Base-by-base conservation (phyloP, 2,888 invertebrate genomes). In the Dasysyrphus albostriatus region DNA sequence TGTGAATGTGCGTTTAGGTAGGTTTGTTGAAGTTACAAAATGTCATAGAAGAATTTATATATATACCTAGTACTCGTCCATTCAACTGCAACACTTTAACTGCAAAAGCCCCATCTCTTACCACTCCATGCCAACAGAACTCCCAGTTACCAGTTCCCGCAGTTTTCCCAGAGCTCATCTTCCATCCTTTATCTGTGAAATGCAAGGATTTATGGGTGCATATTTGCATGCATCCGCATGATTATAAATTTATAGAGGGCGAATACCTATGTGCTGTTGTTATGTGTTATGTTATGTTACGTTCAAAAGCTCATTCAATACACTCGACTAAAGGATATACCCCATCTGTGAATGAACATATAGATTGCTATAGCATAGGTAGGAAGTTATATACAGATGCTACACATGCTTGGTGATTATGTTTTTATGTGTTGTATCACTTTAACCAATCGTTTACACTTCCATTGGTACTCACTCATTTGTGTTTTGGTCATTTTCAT, bases 401-500 rank as follows among this genome's bases (percentile, higher is more conserved):
- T 56, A 16, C 16, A 34, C 37, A 34, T 58, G 58, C 16, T 58
- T 34, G 58, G 10, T 34, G 34, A 39, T 49, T 19, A 51, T 69
- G 54, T 75, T 61, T 37, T 80, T 58, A 5, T 58, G n/a, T 37
- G 34, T 51, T 65, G 63, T 75, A 81, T 65, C 58, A 49, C 65
- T 76, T 65, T 72, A 81, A 65, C 75, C 75, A 75, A 84, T 84
- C 72, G 65, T 81, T 81, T 72, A 80, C 80, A 67, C 80, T 81
- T 80, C 75, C 76, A 72, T 84, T 76, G 81, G 80, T 84, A 76
- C 84, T 84, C 58, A 80, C 72, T 76, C 84, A 76, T 67, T 81
- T 76, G 75, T 81, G 80, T 67, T 84, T 81, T 76, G 84, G 84
- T 81, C 81, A 84, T 84, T 81, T 84, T 67, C 44, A 59, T 80